Percentiles rank a stretch among this genome's conserved stretches.
Evolutionary conservation across 2,113 vertebrate genomes (phyloP).

Genomic region (Taxidea taxus): DNA sequence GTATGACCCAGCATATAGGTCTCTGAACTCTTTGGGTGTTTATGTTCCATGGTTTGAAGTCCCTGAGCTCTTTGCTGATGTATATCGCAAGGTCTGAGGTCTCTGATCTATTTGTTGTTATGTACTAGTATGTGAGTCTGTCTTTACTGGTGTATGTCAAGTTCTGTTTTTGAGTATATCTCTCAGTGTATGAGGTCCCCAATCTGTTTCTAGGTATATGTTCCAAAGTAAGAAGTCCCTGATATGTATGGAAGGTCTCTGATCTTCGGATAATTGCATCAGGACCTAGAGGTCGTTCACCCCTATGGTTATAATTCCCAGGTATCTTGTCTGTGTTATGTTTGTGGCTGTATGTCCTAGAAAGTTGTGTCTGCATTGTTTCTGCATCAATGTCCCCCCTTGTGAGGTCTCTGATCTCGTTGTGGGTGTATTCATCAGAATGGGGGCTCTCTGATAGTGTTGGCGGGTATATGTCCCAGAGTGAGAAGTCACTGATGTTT

Average conservation of each 20-base stretch:
- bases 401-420: neutral
- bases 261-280: neutral
- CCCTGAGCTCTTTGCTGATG: neutral
- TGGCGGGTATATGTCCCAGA: neutral
- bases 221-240: conserved; percentile 1
- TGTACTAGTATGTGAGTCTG: neutral
- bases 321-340: neutral
- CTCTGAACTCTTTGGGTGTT: neutral
- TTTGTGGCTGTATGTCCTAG: neutral
- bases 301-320: neutral
- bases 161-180: neutral
- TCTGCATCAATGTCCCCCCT: neutral
- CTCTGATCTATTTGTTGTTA: neutral
- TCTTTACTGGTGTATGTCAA: neutral
- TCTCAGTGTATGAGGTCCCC: neutral
- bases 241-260: neutral
- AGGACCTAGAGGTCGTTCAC: conserved; percentile 19
- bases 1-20: neutral
- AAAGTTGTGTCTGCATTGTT: neutral
- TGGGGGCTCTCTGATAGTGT: neutral
- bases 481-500: neutral
- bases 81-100: neutral
- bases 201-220: neutral
- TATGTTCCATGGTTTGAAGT: neutral
- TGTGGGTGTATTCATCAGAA: neutral